Conservation (phyloP, 2,888 invertebrate genomes). For the Drosophila mimetica region DNA sequence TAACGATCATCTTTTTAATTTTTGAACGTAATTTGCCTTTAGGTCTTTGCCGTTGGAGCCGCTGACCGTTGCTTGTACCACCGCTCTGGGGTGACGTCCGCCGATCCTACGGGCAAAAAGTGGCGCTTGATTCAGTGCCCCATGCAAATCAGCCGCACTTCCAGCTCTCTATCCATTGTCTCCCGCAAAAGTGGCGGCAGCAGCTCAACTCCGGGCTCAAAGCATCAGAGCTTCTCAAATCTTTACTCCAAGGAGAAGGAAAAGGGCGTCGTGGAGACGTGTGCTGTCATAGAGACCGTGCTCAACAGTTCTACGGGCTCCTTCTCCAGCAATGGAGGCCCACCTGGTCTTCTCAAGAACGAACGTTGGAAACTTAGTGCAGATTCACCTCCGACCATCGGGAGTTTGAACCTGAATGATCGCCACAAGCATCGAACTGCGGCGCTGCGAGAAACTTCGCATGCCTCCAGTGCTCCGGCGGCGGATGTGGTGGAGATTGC, state of each 20-base stretch:
- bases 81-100: conserved; percentile 89
- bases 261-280: conserved; percentile 83
- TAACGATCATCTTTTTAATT: background rate
- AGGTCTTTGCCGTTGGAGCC: conserved; percentile 91
- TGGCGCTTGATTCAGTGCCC: conserved; percentile 93
- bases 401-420: conserved; percentile 82
- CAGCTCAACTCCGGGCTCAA: conserved; percentile 86
- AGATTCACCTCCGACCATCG: conserved; percentile 83
- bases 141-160: conserved; percentile 92
- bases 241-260: conserved; percentile 83
- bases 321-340: conserved; percentile 84
- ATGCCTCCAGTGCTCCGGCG: conserved; percentile 83
- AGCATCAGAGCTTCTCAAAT: conserved; percentile 89
- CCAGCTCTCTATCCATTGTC: conserved; percentile 90
- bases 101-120: conserved; percentile 93
- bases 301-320: conserved; percentile 88
- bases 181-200: conserved; percentile 84
- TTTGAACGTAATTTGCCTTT: background rate
- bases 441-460: conserved; percentile 67
- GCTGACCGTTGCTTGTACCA: conserved; percentile 93
- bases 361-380: conserved; percentile 82
- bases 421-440: conserved; percentile 81
- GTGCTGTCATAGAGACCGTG: conserved; percentile 83
- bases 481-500: conserved; percentile 86
- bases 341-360: conserved; percentile 76